Evolutionary conservation across 1,140 invertebrate genomes (phyloP).

Genomic region (Zophobas atratus): DNA sequence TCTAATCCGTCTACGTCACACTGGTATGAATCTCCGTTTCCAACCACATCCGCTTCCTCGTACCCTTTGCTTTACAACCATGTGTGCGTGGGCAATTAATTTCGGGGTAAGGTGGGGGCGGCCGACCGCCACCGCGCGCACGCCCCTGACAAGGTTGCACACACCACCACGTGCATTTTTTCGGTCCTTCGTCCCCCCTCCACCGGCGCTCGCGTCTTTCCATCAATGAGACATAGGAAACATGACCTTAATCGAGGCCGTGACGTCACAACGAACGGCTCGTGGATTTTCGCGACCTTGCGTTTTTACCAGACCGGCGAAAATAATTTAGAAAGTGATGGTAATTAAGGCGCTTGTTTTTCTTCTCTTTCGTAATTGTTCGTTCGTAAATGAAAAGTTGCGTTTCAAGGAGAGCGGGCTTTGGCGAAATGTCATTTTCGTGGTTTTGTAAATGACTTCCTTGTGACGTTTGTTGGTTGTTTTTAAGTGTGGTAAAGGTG

Average conservation of each 20-base stretch:
- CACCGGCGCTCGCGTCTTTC: not conserved
- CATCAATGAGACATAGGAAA: not conserved
- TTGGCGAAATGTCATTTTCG: constrained; percentile 3
- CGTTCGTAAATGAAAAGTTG: not conserved
- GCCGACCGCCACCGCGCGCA: too few relatives aligned
- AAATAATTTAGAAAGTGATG: not conserved
- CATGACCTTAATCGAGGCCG: constrained; percentile 19
- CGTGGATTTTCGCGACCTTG: constrained; percentile 31
- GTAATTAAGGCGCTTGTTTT: not conserved
- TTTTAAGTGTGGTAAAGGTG: not conserved
- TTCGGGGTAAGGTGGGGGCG: not conserved
- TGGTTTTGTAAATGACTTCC: not conserved
- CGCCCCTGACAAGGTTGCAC: not conserved
- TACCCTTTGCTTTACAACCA: not conserved
- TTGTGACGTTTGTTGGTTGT: not conserved
- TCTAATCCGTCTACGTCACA: too few relatives aligned
- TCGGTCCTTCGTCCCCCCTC: not conserved
- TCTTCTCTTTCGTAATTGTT: not conserved
- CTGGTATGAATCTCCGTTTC: too few relatives aligned
- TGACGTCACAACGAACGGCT: constrained; percentile 19
- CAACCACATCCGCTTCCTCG: not conserved
- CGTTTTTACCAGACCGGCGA: not conserved
- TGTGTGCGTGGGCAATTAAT: not conserved
- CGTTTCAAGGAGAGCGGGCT: not conserved
- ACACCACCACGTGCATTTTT: not conserved